Base-by-base conservation (phyloP, 2,113 vertebrate species). In the Amblyopsis rosae region DNA sequence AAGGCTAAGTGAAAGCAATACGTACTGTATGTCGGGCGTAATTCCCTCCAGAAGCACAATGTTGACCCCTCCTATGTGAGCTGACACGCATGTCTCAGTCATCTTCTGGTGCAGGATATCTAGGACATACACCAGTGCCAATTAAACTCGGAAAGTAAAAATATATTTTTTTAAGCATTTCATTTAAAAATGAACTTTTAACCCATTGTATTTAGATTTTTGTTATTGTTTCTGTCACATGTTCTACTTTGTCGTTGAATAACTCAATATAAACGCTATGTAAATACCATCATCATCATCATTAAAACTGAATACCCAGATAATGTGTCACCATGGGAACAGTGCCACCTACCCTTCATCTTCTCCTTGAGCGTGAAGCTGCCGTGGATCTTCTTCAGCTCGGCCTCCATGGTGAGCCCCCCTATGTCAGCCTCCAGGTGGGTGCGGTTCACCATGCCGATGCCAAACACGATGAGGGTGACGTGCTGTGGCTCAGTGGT, bases 41-140 rank as follows among this genome's bases (percentile, higher is more conserved):
- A 99, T 95, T 32, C 98, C 98, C 86, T 99, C 98, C 81, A 99
- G 93, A 12, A 99, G 92, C 54, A 99, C 98, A 0, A 99, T 98
- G 91, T 98, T 99, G 56, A 99, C 95, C 17, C 96, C 96, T 75
- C 98, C 98, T 50, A 99, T 96, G 77, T 99, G 96, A 90, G 96
- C 96, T 1, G 98, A 98, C 19, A 96, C 98, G 83, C 96, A 98
- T 0, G 98, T 99, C 83, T 99, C 98, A 0, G 98, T 99, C 96
- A 99, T 99, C 88, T 98, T 99, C 82, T 99, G 98, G 86, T 99
- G 97, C 12, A 99, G 90, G 46, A 99, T 95, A 88, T 99, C 98
- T 99, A 86, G 41, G 68, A 32, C n/a, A 5, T 32, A 60, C 5
- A 45, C 0, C 51, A 62, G 7, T 3, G 3, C 49, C 15, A 11